phyloP scores from a whole-genome alignment of 2,797 vertebrate species.

The Chaetodon trifasciatus region DNA sequence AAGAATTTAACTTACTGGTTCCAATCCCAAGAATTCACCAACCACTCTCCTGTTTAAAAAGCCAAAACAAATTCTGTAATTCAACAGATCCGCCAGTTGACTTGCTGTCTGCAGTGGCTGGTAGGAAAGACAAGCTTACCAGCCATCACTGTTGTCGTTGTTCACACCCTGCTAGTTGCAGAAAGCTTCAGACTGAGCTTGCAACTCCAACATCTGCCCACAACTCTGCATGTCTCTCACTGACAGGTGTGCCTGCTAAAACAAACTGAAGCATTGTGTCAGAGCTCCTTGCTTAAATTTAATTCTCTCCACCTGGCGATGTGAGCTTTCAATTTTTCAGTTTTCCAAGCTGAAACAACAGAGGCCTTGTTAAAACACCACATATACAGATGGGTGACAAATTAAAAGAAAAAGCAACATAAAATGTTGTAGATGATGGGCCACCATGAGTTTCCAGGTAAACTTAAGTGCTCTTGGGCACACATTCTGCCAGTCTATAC shows the following conservation, averaged over 20 bases:
- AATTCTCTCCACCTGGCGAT: slow-evolving; percentile 47
- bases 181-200: slow-evolving; percentile 33
- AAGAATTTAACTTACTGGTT: slow-evolving; percentile 29
- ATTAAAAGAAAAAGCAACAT: neutral
- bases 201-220: slow-evolving; percentile 59
- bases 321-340: slow-evolving; percentile 29
- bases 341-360: slow-evolving; percentile 6
- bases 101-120: slow-evolving; percentile 20
- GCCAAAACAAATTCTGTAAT: slow-evolving; percentile 19
- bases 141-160: slow-evolving; percentile 30
- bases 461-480: neutral
- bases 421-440: neutral
- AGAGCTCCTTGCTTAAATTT: slow-evolving; percentile 37
- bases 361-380: neutral
- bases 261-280: slow-evolving; percentile 42
- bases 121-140: neutral
- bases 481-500: neutral
- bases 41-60: slow-evolving; percentile 6
- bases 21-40: slow-evolving; percentile 30
- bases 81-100: slow-evolving; percentile 25
- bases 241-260: slow-evolving; percentile 41
- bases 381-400: neutral
- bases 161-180: slow-evolving; percentile 50
- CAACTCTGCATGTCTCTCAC: slow-evolving; percentile 28
- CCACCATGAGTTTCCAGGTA: neutral